phyloP scores from a whole-genome alignment of 2,113 vertebrate species.

The Odocoileus hemionus region DNA sequence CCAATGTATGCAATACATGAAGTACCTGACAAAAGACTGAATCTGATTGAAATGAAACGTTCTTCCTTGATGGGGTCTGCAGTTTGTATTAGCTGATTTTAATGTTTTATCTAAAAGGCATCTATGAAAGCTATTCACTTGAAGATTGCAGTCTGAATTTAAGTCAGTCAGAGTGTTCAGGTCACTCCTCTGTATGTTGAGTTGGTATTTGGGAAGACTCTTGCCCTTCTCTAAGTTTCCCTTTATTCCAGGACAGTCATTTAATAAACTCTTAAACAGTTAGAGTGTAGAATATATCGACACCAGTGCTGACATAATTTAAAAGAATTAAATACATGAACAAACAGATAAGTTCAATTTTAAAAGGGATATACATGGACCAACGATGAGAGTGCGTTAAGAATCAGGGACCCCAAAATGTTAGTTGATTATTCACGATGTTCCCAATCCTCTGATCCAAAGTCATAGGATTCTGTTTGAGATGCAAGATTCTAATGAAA shows the following conservation, averaged over 20 bases:
- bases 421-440: background rate
- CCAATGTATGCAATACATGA: background rate
- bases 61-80: background rate
- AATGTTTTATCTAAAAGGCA: background rate
- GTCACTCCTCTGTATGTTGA: background rate
- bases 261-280: background rate
- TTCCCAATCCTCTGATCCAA: background rate
- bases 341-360: background rate
- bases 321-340: background rate
- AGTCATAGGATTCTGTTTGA: background rate
- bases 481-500: background rate
- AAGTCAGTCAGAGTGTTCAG: background rate
- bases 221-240: background rate
- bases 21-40: background rate
- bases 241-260: background rate
- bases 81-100: background rate
- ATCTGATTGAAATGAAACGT: background rate
- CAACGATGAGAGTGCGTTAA: background rate
- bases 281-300: background rate
- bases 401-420: background rate
- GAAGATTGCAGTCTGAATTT: background rate
- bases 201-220: background rate
- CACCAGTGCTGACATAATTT: background rate
- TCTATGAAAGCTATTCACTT: background rate
- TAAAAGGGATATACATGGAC: background rate